Conservation (phyloP, 2,797 vertebrate species). For the Cirrhinus mrigala region DNA sequence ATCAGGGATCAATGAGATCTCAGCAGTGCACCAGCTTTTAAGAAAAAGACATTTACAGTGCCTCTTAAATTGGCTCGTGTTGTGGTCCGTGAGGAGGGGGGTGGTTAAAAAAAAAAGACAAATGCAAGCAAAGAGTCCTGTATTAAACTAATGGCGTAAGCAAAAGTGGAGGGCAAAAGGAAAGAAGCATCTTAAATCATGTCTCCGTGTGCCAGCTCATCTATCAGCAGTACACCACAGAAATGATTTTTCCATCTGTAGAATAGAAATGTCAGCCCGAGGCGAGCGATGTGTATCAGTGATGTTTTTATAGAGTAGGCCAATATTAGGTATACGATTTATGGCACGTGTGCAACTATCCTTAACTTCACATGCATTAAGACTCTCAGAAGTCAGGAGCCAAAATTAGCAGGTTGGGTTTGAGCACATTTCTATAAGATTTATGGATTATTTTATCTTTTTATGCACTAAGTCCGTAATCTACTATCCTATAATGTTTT, state of each 20-base stretch:
- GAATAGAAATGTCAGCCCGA: slow-evolving; percentile 65
- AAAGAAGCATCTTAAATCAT: slow-evolving; percentile 66
- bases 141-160: slow-evolving; percentile 66
- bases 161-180: slow-evolving; percentile 63
- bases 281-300: slow-evolving; percentile 63
- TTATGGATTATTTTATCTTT: neutral
- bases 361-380: slow-evolving; percentile 41
- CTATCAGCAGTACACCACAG: slow-evolving; percentile 61
- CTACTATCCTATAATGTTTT: neutral
- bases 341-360: slow-evolving; percentile 37
- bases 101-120: slow-evolving; percentile 39
- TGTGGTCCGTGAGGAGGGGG: slow-evolving; percentile 30
- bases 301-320: slow-evolving; percentile 65
- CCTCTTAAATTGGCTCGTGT: slow-evolving; percentile 61
- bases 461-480: neutral
- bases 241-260: slow-evolving; percentile 67
- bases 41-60: slow-evolving; percentile 60
- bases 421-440: neutral
- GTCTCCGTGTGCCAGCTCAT: slow-evolving; percentile 62
- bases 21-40: slow-evolving; percentile 62
- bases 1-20: slow-evolving; percentile 58
- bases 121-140: slow-evolving; percentile 62
- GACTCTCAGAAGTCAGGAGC: neutral
- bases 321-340: slow-evolving; percentile 63
- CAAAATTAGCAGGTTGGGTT: neutral